Evolutionary conservation across 2,113 vertebrate species (phyloP).

Genomic region (Rhinolophus ferrumequinum): DNA sequence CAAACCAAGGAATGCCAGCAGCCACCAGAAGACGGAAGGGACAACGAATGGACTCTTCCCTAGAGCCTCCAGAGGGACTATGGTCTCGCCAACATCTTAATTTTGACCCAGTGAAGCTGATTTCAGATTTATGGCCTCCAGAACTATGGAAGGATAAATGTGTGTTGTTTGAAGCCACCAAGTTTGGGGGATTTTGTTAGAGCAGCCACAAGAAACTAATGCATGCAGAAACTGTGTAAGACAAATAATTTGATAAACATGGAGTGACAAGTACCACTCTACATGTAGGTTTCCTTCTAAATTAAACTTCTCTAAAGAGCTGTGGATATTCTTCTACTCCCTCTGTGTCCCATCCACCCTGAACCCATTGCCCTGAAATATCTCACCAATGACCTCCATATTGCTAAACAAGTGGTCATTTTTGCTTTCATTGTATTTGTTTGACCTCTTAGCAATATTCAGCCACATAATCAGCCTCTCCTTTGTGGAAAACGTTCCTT

Average conservation of each 20-base stretch:
- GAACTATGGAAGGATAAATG: background rate
- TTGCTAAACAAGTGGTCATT: background rate
- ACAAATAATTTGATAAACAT: background rate
- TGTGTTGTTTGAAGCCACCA: background rate
- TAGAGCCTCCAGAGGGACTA: background rate
- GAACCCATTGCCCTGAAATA: background rate
- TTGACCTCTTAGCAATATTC: background rate
- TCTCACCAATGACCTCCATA: background rate
- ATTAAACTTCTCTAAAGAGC: background rate
- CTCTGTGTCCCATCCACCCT: background rate
- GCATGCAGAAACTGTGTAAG: background rate
- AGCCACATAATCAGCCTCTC: background rate
- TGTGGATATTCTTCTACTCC: background rate
- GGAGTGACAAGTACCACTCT: background rate
- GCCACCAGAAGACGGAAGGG: background rate
- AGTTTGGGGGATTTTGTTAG: background rate
- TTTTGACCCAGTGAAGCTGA: background rate
- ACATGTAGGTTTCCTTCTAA: background rate
- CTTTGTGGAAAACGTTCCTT: background rate
- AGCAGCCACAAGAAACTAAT: background rate
- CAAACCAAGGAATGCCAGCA: background rate
- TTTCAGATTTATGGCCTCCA: background rate
- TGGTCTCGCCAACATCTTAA: background rate
- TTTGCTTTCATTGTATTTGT: background rate
- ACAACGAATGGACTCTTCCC: background rate